A percentile compares a stretch with the other conserved stretches of the same genome.
Evolutionary conservation across 1,140 invertebrate species (phyloP).

Genomic region (Solen grandis): DNA sequence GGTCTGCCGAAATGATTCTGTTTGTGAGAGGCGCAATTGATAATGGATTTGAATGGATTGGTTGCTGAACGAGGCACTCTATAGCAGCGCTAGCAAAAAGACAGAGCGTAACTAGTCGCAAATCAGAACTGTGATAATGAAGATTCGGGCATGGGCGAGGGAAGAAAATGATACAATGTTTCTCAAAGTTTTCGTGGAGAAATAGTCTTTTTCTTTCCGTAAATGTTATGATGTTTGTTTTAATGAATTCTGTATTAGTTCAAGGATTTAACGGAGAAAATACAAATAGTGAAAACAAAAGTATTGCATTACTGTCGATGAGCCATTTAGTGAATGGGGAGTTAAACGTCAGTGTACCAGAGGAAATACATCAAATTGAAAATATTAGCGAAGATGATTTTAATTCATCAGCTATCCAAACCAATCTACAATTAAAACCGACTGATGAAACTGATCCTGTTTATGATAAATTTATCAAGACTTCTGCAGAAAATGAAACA

Average conservation of each 20-base stretch:
- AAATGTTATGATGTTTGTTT: not conserved
- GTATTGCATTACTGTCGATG: not conserved
- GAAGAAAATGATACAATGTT: conserved; percentile 42
- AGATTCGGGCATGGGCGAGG: not conserved
- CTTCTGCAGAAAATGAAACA: too few species aligned
- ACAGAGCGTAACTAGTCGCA: not conserved
- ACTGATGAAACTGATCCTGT: too few species aligned
- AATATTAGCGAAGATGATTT: too few species aligned
- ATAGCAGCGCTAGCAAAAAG: not conserved
- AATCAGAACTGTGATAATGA: not conserved
- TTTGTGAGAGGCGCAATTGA: conserved; percentile 3
- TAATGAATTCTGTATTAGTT: not conserved
- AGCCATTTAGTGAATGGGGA: not conserved
- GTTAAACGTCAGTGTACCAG: not conserved
- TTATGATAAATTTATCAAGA: too few species aligned
- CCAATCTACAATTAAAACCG: too few species aligned
- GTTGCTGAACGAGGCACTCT: not conserved
- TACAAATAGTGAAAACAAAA: not conserved
- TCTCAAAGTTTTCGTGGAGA: not conserved
- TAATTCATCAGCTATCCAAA: too few species aligned
- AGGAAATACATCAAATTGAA: too few species aligned
- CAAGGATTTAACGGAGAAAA: not conserved
- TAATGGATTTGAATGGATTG: conserved; percentile 23
- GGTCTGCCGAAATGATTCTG: too few species aligned
- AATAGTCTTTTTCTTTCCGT: not conserved